Base-by-base conservation (phyloP, 2,797 vertebrate species). In the Poeciliopsis gracilis region DNA sequence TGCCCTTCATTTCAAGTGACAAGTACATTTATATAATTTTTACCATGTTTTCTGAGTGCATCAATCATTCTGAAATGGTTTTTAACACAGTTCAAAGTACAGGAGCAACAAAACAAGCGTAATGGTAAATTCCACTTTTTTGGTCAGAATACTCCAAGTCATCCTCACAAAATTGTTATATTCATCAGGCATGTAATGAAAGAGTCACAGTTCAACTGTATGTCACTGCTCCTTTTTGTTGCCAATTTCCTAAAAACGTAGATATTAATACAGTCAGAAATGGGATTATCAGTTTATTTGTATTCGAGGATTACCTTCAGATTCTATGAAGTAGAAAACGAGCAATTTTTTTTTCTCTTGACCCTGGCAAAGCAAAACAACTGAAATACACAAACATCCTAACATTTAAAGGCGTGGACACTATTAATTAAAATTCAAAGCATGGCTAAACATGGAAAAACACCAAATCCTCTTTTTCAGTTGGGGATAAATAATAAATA, bases 131-230 rank as follows among this genome's bases (percentile, higher is more conserved):
- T 23, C 2, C 16, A 66, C 33, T 23, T 38, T 33, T 69, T 2
- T 69, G 38, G n/a, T 69, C 41, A 8, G 6, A 69, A 45, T 70
- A n/a, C 41, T 45, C 67, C 8, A 70, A 28, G 45, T 28, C 67
- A 70, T 45, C 11, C 13, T 70, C 11, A 28, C 67, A 49, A 49
- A 72, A 72, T 49, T 49, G 28, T 49, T 49, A 49, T 72, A 47
- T 49, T 51, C 46, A 33, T 36, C 45, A 61, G 18, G n/a, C 46
- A 43, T 45, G n/a, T 67, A 72, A 67, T 55, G 45, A 28, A 9
- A 67, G 66, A 69, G 53, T 76, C 69, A n/a, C 3, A 66, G 73
- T 38, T 78, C 12, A 18, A 53, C 16, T 70, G 63, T 41, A 66
- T 38, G 20, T 9, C 61, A 23, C 16, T 66, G 61, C 12, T 28